Evolutionary conservation across 2,888 invertebrate species (phyloP).

Genomic region (Conistra vaccinii): DNA sequence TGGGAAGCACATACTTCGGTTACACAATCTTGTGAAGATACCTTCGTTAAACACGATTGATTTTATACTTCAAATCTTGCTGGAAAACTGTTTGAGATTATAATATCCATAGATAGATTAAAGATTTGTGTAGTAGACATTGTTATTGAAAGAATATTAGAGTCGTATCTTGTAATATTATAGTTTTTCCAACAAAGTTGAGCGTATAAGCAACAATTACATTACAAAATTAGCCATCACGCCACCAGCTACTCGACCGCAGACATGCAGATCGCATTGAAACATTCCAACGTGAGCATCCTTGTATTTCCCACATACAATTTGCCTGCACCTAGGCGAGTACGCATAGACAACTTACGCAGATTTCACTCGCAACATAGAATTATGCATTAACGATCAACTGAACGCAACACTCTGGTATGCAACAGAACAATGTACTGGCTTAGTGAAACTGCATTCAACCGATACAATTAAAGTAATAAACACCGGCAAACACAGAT

Average conservation of each 20-base stretch:
- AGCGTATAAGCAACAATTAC: slow-evolving; percentile 56
- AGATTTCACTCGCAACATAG: slow-evolving; percentile 85
- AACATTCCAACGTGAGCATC: slow-evolving; percentile 75
- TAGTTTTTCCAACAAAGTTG: slow-evolving; percentile 39
- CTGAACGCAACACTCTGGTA: slow-evolving; percentile 80
- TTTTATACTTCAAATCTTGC: slow-evolving; percentile 64
- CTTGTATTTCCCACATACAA: slow-evolving; percentile 79
- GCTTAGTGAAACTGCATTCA: slow-evolving; percentile 85
- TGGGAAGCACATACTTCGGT: slow-evolving; percentile 89
- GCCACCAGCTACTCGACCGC: slow-evolving; percentile 70
- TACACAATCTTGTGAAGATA: slow-evolving; percentile 87
- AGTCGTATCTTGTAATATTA: slow-evolving; percentile 18
- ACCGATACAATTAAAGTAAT: slow-evolving; percentile 88
- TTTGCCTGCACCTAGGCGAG: slow-evolving; percentile 74
- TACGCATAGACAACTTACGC: slow-evolving; percentile 78
- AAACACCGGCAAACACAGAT: slow-evolving; percentile 81
- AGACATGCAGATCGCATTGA: slow-evolving; percentile 71
- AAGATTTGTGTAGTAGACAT: slow-evolving; percentile 6
- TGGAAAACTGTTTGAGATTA: slow-evolving; percentile 28
- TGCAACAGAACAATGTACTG: slow-evolving; percentile 83
- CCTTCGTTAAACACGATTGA: slow-evolving; percentile 77
- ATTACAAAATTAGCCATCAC: slow-evolving; percentile 70
- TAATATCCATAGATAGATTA: slow-evolving; percentile 1
- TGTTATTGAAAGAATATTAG: neutral
- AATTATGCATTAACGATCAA: slow-evolving; percentile 85